Percentiles rank a stretch among this genome's conserved stretches.
phyloP scores from a whole-genome alignment of 2,113 vertebrate genomes.

The Mandrillus leucophaeus region DNA sequence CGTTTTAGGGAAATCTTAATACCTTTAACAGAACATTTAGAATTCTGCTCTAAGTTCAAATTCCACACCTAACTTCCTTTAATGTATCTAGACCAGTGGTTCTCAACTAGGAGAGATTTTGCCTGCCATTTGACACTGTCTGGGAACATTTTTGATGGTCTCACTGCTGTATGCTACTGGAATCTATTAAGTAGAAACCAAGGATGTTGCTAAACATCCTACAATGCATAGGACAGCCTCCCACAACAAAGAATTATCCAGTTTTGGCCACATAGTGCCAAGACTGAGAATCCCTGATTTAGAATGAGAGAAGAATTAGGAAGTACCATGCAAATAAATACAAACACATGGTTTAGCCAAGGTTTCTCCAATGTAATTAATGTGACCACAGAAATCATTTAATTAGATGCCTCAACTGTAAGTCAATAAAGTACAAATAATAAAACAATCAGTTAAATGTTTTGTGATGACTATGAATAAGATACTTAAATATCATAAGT shows the following conservation, averaged over 20 bases:
- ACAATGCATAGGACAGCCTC: background rate
- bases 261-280: background rate
- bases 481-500: background rate
- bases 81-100: background rate
- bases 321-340: slow-evolving; percentile 14
- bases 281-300: background rate
- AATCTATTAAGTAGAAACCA: background rate
- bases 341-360: background rate
- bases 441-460: background rate
- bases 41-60: background rate
- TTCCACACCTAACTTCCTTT: background rate
- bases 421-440: slow-evolving; percentile 28
- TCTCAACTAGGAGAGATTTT: background rate
- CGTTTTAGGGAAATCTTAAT: background rate
- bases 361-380: slow-evolving; percentile 1
- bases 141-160: background rate
- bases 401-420: background rate
- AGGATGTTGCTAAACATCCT: background rate
- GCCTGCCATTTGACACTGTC: background rate
- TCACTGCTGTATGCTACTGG: background rate
- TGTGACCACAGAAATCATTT: background rate
- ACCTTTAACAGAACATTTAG: background rate
- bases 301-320: background rate
- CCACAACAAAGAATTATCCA: background rate
- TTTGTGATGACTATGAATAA: background rate